Percentiles rank a stretch among this genome's conserved stretches.
Evolutionary conservation across 2,888 invertebrate genomes (phyloP).

Genomic region (Drosophila infuscata): DNA sequence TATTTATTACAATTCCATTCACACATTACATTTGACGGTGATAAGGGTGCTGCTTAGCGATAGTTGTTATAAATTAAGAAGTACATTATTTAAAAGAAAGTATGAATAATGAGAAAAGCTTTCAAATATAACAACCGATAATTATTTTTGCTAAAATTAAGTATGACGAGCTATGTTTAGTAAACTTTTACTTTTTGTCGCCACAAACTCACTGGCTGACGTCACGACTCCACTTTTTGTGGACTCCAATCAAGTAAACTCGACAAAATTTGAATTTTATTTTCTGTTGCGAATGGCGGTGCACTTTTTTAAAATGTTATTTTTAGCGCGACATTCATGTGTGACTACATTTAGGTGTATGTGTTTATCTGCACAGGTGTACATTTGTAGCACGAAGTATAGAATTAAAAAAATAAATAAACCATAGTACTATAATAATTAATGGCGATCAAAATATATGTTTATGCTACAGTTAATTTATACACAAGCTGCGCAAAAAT

Average conservation of each 20-base stretch:
- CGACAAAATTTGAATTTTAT: not conserved
- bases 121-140: not conserved
- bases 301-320: constrained; percentile 27
- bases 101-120: constrained; percentile 6
- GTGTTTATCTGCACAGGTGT: not conserved
- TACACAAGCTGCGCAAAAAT: not conserved
- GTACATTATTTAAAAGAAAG: not conserved
- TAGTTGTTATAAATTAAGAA: not conserved
- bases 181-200: constrained; percentile 33
- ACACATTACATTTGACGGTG: constrained; percentile 4
- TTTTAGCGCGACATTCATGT: constrained; percentile 13
- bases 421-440: not conserved
- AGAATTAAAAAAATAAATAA: not conserved
- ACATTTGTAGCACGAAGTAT: not conserved
- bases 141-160: constrained; percentile 9
- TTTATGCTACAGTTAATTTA: not conserved
- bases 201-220: not conserved
- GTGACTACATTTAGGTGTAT: not conserved
- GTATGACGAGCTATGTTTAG: constrained; percentile 12
- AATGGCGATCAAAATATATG: not conserved
- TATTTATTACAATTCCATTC: not conserved
- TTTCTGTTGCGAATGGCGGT: constrained; percentile 1
- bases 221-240: not conserved
- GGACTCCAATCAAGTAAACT: not conserved
- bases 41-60: constrained; percentile 5